Evolutionary conservation across 2,888 invertebrate genomes (phyloP), one percentile per base, ranked within the genome.

Genomic region (Abscondita cerata): DNA sequence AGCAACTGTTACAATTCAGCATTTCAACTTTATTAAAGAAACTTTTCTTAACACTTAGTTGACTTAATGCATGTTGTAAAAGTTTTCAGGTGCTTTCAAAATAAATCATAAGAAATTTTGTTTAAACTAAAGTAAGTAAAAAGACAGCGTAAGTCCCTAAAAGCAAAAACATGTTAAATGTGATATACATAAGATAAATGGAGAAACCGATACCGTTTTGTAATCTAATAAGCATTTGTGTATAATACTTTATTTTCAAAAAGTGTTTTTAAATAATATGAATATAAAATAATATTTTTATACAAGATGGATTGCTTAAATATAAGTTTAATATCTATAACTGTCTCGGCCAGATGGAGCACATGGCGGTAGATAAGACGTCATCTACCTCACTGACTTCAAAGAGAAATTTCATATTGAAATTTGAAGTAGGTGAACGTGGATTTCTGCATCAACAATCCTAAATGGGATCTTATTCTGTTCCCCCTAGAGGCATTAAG

Each of bases 371-470:
- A 58, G 62, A 57, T 62, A 62, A 57, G 52, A 62, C 62, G 46
- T 62, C 52, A 40, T 61, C 50, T 56, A 56, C 61, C 47, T 55
- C 56, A 16, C 48, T 47, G 57, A 44, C 52, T 62, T 62, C 53
- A 57, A 62, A 62, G 62, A 56, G 62, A 52, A 50, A 38, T 52
- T 53, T 53, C 57, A 56, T 61, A 61, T 61, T 61, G 62, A 53
- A 58, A 50, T 53, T 57, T 58, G 48, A 51, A 57, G 62, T 57
- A 62, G 47, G 52, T 47, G 59, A 53, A 59, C 48, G 36, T 47
- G 38, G 40, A 62, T 58, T 62, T 62, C 53, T 62, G 57, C 62
- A 62, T 54, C 62, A 58, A 62, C 62, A 62, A 55, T 50, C 46
- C 20, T 31, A 54, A 60, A 60, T 54, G 40, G 53, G 48, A 41